Evolutionary conservation across 2,888 invertebrate species (phyloP).

Genomic region (Lissonota sp.): DNA sequence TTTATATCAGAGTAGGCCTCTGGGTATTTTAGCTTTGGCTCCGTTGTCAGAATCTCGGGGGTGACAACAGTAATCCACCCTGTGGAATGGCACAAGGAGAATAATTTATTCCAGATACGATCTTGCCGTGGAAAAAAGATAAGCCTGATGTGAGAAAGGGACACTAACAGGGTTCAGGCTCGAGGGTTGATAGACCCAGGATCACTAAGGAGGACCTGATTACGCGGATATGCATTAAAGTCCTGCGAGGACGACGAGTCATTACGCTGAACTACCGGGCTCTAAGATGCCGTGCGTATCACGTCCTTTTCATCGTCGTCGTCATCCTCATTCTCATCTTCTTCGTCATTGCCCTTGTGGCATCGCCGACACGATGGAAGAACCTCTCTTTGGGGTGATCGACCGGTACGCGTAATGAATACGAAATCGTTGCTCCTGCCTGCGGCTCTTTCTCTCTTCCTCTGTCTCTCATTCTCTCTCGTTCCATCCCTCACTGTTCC

Average conservation of each 20-base stretch:
- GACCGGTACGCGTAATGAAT: constrained; percentile 77
- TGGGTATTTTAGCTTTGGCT: neutral
- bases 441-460: constrained; percentile 20
- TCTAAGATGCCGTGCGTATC: constrained; percentile 52
- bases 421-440: constrained; percentile 71
- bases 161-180: constrained; percentile 18
- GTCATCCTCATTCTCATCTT: constrained; percentile 32
- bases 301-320: constrained; percentile 50
- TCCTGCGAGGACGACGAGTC: constrained; percentile 68
- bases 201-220: constrained; percentile 43
- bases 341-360: constrained; percentile 52
- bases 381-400: constrained; percentile 75
- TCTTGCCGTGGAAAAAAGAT: constrained; percentile 31
- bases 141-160: constrained; percentile 9
- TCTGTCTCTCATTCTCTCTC: constrained; percentile 8
- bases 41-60: constrained; percentile 2
- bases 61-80: constrained; percentile 35
- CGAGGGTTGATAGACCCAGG: constrained; percentile 54
- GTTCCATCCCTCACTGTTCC: neutral
- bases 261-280: constrained; percentile 66
- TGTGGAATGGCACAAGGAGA: constrained; percentile 33
- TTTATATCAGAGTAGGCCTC: neutral
- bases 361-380: constrained; percentile 55
- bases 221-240: constrained; percentile 70
- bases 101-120: constrained; percentile 62